Conservation (phyloP, 2,797 vertebrate genomes). For the Huso huso region DNA sequence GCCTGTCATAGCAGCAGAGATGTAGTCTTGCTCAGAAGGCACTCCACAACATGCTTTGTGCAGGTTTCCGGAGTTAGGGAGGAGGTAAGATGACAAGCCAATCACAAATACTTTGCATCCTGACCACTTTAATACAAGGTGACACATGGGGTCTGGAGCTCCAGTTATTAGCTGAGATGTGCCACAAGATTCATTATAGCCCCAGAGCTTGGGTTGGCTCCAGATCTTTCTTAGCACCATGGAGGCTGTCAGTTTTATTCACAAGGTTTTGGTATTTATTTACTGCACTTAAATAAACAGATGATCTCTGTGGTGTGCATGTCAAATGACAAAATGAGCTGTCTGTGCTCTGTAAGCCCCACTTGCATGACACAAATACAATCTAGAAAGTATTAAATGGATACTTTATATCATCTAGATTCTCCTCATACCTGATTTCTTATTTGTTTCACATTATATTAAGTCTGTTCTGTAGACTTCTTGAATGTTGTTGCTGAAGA, state of each 20-base stretch:
- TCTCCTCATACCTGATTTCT: no score
- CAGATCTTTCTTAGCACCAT: neutral
- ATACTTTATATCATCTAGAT: no score
- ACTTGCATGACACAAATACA: no score
- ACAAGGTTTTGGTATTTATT: neutral
- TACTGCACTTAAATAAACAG: neutral
- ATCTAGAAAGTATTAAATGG: no score
- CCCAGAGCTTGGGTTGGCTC: neutral
- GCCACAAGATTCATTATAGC: conserved; percentile 2
- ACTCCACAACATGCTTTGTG: conserved; percentile 30
- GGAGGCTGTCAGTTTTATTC: neutral
- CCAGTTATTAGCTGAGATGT: conserved; percentile 3
- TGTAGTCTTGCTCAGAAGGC: conserved; percentile 39
- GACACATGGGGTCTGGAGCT: conserved; percentile 12
- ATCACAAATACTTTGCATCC: conserved; percentile 34
- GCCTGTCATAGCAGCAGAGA: conserved; percentile 38
- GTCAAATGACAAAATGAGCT: no score
- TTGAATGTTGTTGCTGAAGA: conserved; percentile 5
- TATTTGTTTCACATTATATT: neutral
- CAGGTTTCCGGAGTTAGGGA: conserved; percentile 33
- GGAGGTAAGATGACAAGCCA: conserved; percentile 35
- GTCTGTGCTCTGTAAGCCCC: no score
- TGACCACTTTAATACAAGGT: conserved; percentile 33
- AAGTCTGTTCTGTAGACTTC: conserved; percentile 3
- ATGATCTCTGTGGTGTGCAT: neutral